phyloP scores from a whole-genome alignment of 2,888 invertebrate species.

The Zaprionus lineosus region DNA sequence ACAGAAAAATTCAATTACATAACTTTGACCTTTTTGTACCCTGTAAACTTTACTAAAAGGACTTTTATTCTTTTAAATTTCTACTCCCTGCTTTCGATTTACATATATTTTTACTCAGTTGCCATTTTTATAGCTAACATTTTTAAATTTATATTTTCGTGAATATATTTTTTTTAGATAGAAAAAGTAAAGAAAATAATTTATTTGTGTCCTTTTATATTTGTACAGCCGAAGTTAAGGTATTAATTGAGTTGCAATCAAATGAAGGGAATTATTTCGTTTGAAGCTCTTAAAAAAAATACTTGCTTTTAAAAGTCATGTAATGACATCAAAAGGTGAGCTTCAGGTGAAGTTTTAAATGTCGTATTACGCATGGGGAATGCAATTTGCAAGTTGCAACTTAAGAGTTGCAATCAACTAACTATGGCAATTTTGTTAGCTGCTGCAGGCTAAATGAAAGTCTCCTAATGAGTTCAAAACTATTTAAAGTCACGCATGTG shows the following conservation, averaged over 20 bases:
- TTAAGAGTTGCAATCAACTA: constrained; percentile 37
- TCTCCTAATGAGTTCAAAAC: constrained; percentile 59
- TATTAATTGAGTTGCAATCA: no score
- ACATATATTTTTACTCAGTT: no score
- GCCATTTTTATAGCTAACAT: no score
- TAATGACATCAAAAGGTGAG: constrained; percentile 17
- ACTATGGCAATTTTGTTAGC: constrained; percentile 42
- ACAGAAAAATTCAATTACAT: constrained; percentile 71
- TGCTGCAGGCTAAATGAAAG: constrained; percentile 36
- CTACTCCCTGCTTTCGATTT: no score
- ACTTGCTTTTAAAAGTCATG: no score
- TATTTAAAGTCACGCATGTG: constrained; percentile 27
- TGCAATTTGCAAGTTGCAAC: constrained; percentile 33
- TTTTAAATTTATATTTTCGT: no score
- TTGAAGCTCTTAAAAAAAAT: no score
- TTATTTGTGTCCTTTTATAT: no score
- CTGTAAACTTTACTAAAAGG: constrained; percentile 7
- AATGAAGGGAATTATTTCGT: no score
- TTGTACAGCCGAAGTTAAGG: no score
- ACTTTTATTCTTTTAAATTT: constrained; percentile 42
- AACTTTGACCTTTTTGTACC: constrained; percentile 39
- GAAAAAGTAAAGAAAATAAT: no score
- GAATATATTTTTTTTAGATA: no score
- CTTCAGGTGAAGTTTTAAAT: constrained; percentile 21
- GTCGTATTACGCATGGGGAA: constrained; percentile 49